These are phyloP conservation scores for Coptodon bakossiorum DNA, from an alignment of 2,113 vertebrate genomes.

Conservation along the genomic window DNA sequence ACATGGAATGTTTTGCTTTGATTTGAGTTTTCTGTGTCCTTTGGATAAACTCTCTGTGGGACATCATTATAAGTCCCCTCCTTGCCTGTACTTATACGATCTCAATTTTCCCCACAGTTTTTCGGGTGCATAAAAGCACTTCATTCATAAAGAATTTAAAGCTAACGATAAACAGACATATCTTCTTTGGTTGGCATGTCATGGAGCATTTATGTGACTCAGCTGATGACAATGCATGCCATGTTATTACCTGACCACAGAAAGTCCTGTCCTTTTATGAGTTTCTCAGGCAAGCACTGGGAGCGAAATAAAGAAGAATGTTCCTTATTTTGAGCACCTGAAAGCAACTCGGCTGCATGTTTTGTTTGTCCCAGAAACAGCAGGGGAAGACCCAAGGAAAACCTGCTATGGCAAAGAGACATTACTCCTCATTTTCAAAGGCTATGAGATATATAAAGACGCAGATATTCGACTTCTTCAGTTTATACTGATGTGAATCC, in stretches of 20 bases:
- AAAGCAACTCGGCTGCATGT: constrained; percentile 42
- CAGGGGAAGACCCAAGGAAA: constrained; percentile 17
- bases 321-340: constrained; percentile 51
- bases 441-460: neutral
- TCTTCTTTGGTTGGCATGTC: constrained; percentile 47
- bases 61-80: neutral
- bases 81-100: neutral
- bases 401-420: neutral
- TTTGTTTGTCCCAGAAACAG: constrained; percentile 42
- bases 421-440: neutral
- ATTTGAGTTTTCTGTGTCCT: neutral
- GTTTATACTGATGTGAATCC: neutral
- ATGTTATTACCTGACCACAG: constrained; percentile 66
- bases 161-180: neutral
- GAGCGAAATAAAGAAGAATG: constrained; percentile 19
- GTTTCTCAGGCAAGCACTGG: constrained; percentile 52
- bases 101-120: neutral
- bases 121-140: neutral
- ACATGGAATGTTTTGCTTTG: neutral
- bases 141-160: neutral
- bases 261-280: constrained; percentile 70
- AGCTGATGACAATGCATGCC: constrained; percentile 64
- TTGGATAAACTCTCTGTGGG: neutral
- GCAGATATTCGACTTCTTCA: neutral
- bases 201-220: constrained; percentile 64